Evolutionary conservation across 2,113 vertebrate species (phyloP), one percentile per base, ranked within the genome.

Genomic region (Tenebrosternarchus preto): DNA sequence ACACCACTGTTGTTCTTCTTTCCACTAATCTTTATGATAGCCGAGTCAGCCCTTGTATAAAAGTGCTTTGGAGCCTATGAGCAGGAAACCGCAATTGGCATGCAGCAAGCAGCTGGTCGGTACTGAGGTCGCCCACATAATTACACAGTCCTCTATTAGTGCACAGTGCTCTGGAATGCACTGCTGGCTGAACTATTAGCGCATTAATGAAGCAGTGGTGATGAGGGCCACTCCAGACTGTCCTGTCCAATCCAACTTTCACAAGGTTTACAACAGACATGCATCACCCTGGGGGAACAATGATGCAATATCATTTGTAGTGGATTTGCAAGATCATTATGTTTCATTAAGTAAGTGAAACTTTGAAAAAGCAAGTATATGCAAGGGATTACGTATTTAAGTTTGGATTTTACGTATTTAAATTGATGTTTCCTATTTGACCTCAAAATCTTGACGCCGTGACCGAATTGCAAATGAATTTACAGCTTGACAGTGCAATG

Each of bases 71-170:
- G 59, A 76, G 71, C 43, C 63, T 59, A 22, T 5, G 25, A 77
- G 56, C 29, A 36, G 77, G 68, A 77, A 84, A 83, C 78, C 84
- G 67, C 78, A 80, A 55, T 84, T 66, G 75, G 80, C 29, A 73
- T 50, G 73, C 57, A 29, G 57, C 53, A 79, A 73, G 78, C 80
- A 80, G 80, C 57, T 64, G 67, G 66, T 67, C 36, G 25, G 20
- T 29, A 24, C 55, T 83, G 76, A 73, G 81, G 75, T 78, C 74
- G 67, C 29, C 55, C 22, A 56, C 24, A 76, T 81, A 86, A 81
- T 85, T 77, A 84, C 24, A 79, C 59, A 29, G 24, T 22, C 55
- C 69, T 71, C 25, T 57, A 63, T 68, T 81, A 75, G 63, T 39
- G 11, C 24, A 33, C 20, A 29, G 16, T 22, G n/a, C 72, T 36